Conservation (phyloP, 1,140 invertebrate species). For the Notospermus geniculatus region DNA sequence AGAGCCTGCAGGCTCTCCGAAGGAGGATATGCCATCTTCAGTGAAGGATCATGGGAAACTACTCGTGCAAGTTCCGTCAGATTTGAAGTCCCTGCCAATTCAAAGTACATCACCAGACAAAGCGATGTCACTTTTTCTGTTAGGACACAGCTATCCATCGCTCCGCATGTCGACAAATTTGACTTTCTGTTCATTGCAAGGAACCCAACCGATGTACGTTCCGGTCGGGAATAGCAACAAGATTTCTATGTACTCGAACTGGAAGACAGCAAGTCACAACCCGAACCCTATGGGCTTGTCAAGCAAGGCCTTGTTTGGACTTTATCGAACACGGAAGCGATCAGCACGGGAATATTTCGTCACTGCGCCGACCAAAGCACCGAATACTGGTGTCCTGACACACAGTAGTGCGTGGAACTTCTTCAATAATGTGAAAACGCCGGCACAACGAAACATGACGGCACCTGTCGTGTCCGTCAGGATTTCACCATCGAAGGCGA, state of each 20-base stretch:
- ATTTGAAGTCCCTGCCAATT: neutral
- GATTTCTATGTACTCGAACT: constrained; percentile 97
- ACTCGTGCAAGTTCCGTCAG: too few species aligned
- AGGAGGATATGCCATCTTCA: constrained; percentile 12
- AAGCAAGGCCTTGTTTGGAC: constrained; percentile 65
- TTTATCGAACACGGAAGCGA: constrained; percentile 52
- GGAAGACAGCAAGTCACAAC: constrained; percentile 66
- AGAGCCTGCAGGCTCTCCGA: neutral
- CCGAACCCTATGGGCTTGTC: constrained; percentile 71
- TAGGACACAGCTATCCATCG: constrained; percentile 43
- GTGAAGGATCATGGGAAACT: neutral
- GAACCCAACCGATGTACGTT: constrained; percentile 93
- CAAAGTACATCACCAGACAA: neutral
- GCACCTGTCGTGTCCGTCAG: constrained; percentile 4
- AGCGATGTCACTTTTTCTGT: constrained; percentile 6
- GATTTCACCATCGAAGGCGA: constrained; percentile 1
- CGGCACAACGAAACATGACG: constrained; percentile 17
- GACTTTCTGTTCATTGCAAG: constrained; percentile 86
- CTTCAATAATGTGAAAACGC: constrained; percentile 24
- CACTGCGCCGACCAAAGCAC: constrained; percentile 56
- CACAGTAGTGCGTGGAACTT: constrained; percentile 55
- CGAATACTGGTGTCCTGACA: constrained; percentile 43
- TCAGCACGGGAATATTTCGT: constrained; percentile 69
- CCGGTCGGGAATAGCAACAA: constrained; percentile 72
- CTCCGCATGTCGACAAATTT: constrained; percentile 55